phyloP scores from a whole-genome alignment of 2,888 invertebrate species.

The Camptogramma bilineatum region DNA sequence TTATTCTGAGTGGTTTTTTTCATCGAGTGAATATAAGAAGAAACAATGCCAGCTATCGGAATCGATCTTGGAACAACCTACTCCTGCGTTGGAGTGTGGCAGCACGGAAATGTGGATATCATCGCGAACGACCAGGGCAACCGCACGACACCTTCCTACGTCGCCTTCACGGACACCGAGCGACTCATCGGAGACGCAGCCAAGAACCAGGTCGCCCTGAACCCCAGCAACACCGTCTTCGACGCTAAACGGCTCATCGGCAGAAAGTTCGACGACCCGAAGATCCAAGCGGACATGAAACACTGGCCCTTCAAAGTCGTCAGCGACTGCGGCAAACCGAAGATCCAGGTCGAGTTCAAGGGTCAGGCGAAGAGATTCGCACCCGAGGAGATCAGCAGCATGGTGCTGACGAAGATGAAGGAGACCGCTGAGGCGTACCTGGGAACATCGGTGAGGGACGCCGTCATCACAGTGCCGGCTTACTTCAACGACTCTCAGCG shows the following conservation, averaged over 20 bases:
- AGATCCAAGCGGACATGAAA: slow-evolving; percentile 92
- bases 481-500: slow-evolving; percentile 91
- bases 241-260: slow-evolving; percentile 93
- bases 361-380: slow-evolving; percentile 87
- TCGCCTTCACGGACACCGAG: slow-evolving; percentile 89
- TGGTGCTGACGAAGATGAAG: slow-evolving; percentile 93
- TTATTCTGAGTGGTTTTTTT: slow-evolving; percentile 5
- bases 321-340: slow-evolving; percentile 88
- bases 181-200: slow-evolving; percentile 89
- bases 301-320: slow-evolving; percentile 93
- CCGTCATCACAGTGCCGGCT: slow-evolving; percentile 93
- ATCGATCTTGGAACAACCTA: slow-evolving; percentile 85
- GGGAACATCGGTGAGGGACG: slow-evolving; percentile 87
- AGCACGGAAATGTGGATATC: slow-evolving; percentile 90
- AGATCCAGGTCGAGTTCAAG: slow-evolving; percentile 88
- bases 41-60: slow-evolving; percentile 81
- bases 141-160: slow-evolving; percentile 90
- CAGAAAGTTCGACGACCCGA: slow-evolving; percentile 88
- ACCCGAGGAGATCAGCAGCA: slow-evolving; percentile 90
- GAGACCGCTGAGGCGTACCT: slow-evolving; percentile 91
- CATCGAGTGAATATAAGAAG: slow-evolving; percentile 43
- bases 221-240: slow-evolving; percentile 90
- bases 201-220: slow-evolving; percentile 90
- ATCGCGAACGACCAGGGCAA: slow-evolving; percentile 89
- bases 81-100: slow-evolving; percentile 82